Evolutionary conservation across 2,113 vertebrate genomes (phyloP).

Genomic region (Glareola pratincola): DNA sequence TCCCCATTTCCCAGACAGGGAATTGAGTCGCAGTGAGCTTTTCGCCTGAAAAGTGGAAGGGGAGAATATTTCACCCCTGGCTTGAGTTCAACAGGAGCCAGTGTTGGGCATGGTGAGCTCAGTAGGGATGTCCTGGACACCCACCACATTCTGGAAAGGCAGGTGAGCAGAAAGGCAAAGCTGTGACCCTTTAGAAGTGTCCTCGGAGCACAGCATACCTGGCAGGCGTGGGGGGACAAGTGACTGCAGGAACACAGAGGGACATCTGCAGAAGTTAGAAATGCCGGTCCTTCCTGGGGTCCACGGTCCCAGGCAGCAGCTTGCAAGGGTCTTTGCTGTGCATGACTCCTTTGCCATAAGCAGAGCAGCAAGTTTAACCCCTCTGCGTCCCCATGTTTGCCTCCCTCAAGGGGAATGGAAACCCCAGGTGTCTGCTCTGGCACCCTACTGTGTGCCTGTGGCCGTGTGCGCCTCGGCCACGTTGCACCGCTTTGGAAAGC

Average conservation of each 20-base stretch:
- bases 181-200: not conserved
- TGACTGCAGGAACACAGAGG: not conserved
- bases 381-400: not conserved
- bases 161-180: not conserved
- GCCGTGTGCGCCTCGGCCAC: not conserved
- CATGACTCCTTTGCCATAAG: not conserved
- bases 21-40: not conserved
- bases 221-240: too few relatives aligned
- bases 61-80: not conserved
- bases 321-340: not conserved
- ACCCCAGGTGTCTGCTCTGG: not conserved
- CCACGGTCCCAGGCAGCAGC: rapidly evolving
- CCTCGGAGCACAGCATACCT: not conserved
- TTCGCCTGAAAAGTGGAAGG: not conserved
- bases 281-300: not conserved
- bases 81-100: not conserved
- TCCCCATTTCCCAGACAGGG: not conserved
- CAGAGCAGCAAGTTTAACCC: not conserved
- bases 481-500: rapidly evolving
- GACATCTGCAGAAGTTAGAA: not conserved
- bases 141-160: not conserved
- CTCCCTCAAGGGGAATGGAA: not conserved
- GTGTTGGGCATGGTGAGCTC: not conserved
- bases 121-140: not conserved
- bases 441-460: not conserved